Conservation (phyloP, 2,888 invertebrate genomes). For the Calameuta pallipes region DNA sequence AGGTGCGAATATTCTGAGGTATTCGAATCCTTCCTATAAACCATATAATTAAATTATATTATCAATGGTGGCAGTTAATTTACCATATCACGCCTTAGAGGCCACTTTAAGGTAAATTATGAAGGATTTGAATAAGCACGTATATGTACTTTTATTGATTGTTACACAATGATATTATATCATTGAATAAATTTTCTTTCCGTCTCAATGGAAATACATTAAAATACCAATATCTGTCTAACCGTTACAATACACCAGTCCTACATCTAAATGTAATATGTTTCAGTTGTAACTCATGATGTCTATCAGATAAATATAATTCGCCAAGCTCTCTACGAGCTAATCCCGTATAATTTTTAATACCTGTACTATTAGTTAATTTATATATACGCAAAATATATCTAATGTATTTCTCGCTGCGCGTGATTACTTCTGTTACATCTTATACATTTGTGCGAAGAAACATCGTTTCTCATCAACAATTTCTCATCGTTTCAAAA, state of each 20-base stretch:
- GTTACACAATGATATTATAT: background rate
- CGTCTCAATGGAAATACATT: background rate
- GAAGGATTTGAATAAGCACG: background rate
- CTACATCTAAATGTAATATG: background rate
- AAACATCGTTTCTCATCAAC: constrained; percentile 4
- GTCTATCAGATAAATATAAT: background rate
- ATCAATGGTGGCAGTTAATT: background rate
- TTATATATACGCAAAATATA: constrained; percentile 14
- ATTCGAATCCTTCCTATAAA: background rate
- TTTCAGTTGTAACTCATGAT: background rate
- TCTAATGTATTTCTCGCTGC: constrained; percentile 6
- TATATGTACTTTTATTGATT: background rate
- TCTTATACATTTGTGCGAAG: constrained; percentile 9
- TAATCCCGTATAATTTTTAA: background rate
- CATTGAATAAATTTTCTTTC: background rate
- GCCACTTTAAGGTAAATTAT: background rate
- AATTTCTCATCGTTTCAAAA: constrained; percentile 5
- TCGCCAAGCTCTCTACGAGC: background rate
- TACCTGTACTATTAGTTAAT: constrained; percentile 17
- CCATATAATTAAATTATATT: background rate
- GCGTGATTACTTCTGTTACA: background rate
- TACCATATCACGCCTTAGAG: background rate
- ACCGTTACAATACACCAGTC: background rate
- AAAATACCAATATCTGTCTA: background rate
- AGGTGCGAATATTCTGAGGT: background rate